Evolutionary conservation across 2,888 invertebrate species (phyloP), one percentile per base, ranked within the genome.

Genomic region (Drosophila rubida): DNA sequence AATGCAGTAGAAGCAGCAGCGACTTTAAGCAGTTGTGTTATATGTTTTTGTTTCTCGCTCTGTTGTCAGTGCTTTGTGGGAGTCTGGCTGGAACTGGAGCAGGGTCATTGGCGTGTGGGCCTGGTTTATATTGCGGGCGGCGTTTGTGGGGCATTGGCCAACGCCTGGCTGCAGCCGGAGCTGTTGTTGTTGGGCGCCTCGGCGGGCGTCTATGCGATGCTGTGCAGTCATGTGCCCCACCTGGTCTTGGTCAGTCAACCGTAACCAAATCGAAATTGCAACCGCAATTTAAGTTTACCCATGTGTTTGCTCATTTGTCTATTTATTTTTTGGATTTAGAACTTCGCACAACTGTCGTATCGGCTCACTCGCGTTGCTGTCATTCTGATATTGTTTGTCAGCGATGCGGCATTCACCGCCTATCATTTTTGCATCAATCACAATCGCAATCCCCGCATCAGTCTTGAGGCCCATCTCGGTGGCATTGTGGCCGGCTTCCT

Each of bases 141-240:
- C 71, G 92, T 95, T 44, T 95, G 95, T 50, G 96, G 96, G 73
- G 95, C 96, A 30, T 92, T 97, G 67, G 96, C 95, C 44, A 95
- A 96, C 1, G 95, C 95, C 23, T 94, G 95, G 59, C 93, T 96
- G 87, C 95, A 96, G 90, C 96, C 96, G 23, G 93, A 93, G 66
- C 95, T 96, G 65, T 94, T 95, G 84, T 94, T 98, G 78, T 95
- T 97, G 48, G 98, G 98, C 16, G 96, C 97, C 35, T 97, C 97
- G 0, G 97, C 97, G 1, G 98, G 97, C 6, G 97, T 97, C 58
- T 98, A 97, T 91, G 96, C 97, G 22, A 92, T 98, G 75, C 94
- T 98, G 68, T 95, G 96, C 51, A 96, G 97, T 69, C 97, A 98
- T 91, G 93, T 97, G 59, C 95, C 97, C 50, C 96, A 98, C 92